Evolutionary conservation across 2,888 invertebrate species (phyloP).

Genomic region (Creontiades dilutus): DNA sequence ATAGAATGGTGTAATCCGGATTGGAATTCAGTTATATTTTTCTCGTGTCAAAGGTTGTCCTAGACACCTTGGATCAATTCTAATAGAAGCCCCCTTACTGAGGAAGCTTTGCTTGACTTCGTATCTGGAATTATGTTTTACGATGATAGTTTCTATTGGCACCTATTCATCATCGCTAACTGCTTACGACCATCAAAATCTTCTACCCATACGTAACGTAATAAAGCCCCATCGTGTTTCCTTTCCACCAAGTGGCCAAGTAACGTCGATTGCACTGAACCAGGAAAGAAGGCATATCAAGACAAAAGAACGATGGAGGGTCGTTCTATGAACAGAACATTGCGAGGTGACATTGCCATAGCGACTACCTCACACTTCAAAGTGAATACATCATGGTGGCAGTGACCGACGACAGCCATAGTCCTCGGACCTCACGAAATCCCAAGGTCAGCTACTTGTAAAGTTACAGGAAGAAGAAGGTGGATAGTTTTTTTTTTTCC

Average conservation of each 20-base stretch:
- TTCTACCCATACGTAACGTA: neutral
- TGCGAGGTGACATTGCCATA: neutral
- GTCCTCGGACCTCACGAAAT: neutral
- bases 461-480: neutral
- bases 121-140: too few species aligned
- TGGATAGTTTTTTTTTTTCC: too few species aligned
- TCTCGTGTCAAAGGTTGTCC: too few species aligned
- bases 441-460: neutral
- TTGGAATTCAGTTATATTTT: too few species aligned
- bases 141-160: too few species aligned
- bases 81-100: too few species aligned
- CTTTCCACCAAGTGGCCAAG: neutral
- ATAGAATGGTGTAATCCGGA: too few species aligned
- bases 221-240: neutral
- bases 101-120: too few species aligned
- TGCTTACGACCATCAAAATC: too few species aligned
- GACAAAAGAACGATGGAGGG: conserved; percentile 4
- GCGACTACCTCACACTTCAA: neutral
- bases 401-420: neutral
- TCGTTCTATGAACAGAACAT: neutral
- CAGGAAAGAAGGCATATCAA: neutral
- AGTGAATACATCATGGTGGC: neutral
- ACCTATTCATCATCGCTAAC: too few species aligned
- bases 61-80: too few species aligned
- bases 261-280: neutral